Conservation (phyloP, 2,113 vertebrate species). For the Sturnira hondurensis region DNA sequence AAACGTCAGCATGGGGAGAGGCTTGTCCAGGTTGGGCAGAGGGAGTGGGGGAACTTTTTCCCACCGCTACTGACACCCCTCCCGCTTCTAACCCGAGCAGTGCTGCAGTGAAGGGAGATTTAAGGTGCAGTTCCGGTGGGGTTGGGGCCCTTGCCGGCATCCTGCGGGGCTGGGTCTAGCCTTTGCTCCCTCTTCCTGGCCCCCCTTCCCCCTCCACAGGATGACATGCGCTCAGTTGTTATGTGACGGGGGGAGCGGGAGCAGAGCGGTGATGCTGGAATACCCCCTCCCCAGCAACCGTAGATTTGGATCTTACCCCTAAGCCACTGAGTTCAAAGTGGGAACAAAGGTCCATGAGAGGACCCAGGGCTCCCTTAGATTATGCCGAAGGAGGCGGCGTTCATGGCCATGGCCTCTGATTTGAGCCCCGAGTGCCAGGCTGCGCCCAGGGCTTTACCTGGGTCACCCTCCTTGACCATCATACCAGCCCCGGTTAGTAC, state of each 20-base stretch:
- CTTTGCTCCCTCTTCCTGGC: not conserved
- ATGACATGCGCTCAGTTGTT: not conserved
- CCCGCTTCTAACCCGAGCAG: rapidly evolving
- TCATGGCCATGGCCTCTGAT: not conserved
- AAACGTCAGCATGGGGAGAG: not conserved
- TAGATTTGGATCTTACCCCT: not conserved
- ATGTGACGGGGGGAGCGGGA: not conserved
- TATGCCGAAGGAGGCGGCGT: not conserved
- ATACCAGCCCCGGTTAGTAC: not conserved
- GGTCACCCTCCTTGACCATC: too few species aligned
- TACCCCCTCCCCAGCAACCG: not conserved
- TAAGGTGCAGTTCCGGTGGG: not conserved
- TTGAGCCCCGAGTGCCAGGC: not conserved
- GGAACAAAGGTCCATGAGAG: not conserved
- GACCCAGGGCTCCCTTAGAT: rapidly evolving
- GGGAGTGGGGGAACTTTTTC: not conserved
- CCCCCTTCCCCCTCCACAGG: not conserved
- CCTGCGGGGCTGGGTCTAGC: not conserved
- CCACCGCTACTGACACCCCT: too few species aligned
- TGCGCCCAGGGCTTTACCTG: not conserved
- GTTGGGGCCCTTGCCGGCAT: not conserved
- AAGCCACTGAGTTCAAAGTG: not conserved
- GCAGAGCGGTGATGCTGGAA: not conserved
- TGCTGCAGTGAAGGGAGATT: not conserved
- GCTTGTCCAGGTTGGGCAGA: not conserved